These are phyloP conservation scores for Laothoe populi DNA, from an alignment of 2,888 invertebrate species.

Conservation along the genomic window DNA sequence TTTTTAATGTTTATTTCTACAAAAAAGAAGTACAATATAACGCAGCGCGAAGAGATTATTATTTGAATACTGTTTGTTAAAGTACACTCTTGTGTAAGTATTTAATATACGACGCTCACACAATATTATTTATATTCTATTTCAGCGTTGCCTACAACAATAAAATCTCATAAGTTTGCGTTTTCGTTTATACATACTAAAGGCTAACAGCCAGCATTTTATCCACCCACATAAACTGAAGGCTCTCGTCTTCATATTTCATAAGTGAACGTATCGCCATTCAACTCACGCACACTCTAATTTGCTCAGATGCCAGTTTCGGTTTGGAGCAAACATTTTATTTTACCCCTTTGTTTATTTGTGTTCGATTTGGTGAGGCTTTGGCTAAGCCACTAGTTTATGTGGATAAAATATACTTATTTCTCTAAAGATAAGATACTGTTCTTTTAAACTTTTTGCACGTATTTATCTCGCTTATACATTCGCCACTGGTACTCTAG, in stretches of 20 bases:
- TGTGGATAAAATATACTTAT: conserved; percentile 2
- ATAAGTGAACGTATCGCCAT: conserved; percentile 44
- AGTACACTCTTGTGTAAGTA: too few species aligned
- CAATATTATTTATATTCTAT: not conserved
- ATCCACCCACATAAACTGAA: conserved; percentile 47
- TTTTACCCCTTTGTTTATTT: conserved; percentile 23
- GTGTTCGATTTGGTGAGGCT: not conserved
- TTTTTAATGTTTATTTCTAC: too few species aligned
- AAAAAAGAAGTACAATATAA: too few species aligned
- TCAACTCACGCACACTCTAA: conserved; percentile 58
- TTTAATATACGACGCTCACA: too few species aligned
- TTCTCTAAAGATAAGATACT: not conserved
- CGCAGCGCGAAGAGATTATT: too few species aligned
- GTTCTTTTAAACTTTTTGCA: not conserved
- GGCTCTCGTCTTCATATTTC: conserved; percentile 55
- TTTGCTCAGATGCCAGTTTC: conserved; percentile 47
- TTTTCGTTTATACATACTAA: conserved; percentile 35
- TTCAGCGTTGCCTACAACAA: not conserved
- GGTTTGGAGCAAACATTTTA: conserved; percentile 27
- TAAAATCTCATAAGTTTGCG: not conserved
- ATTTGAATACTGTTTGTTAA: too few species aligned
- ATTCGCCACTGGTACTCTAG: too few species aligned
- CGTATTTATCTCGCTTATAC: too few species aligned
- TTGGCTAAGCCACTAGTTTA: not conserved
- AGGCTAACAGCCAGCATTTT: conserved; percentile 43